Percentiles rank a stretch among this genome's conserved stretches.
These are phyloP conservation scores for Bugulina stolonifera DNA, from an alignment of 2,888 invertebrate genomes.

Conservation along the genomic window DNA sequence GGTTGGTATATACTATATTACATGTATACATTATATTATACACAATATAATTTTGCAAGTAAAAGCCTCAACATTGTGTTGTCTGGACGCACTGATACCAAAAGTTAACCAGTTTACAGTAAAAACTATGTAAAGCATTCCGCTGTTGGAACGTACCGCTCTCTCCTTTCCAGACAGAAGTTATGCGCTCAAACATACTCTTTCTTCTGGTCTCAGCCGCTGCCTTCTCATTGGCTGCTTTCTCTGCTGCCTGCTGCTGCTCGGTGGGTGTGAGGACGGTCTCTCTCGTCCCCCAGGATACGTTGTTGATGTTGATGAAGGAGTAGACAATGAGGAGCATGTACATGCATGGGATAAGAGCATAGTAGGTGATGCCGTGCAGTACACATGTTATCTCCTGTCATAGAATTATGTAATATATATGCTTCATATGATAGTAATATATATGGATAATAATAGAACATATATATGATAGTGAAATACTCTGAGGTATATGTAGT, in stretches of 20 bases:
- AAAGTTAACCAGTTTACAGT: too few relatives aligned
- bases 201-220: not conserved
- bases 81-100: too few relatives aligned
- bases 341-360: constrained; percentile 30
- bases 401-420: too few relatives aligned
- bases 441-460: too few relatives aligned
- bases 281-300: constrained; percentile 32
- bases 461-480: too few relatives aligned
- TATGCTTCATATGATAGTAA: too few relatives aligned
- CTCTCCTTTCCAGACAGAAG: constrained; percentile 10
- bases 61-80: too few relatives aligned
- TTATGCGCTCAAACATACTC: not conserved
- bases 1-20: too few relatives aligned
- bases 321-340: constrained; percentile 31
- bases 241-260: constrained; percentile 18
- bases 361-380: constrained; percentile 28
- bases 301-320: constrained; percentile 30
- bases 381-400: constrained; percentile 28
- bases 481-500: too few relatives aligned
- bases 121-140: too few relatives aligned
- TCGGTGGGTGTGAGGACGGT: not conserved
- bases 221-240: not conserved
- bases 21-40: too few relatives aligned
- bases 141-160: not conserved
- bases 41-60: too few relatives aligned